phyloP scores from a whole-genome alignment of 2,113 vertebrate species.

The Pungitius pungitius region DNA sequence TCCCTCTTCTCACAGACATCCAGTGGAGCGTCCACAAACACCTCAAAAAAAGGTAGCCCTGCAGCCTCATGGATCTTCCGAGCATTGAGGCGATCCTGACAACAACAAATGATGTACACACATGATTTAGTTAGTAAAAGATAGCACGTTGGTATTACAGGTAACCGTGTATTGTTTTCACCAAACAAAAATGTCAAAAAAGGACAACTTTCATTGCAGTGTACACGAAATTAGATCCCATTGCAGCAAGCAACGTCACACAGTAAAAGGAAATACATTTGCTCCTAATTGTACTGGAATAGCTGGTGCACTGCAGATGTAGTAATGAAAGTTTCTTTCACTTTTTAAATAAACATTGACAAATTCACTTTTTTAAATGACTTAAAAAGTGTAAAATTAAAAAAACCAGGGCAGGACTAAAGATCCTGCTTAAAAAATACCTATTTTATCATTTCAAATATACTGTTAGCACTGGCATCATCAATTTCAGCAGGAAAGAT shows the following conservation, averaged over 20 bases:
- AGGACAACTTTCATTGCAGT: neutral
- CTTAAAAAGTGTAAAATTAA: neutral
- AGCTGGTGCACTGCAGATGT: neutral
- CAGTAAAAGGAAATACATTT: neutral
- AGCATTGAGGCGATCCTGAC: constrained; percentile 94
- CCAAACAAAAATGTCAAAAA: neutral
- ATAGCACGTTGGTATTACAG: neutral
- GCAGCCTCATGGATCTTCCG: constrained; percentile 93
- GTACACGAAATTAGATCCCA: neutral
- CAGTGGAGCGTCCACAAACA: constrained; percentile 96
- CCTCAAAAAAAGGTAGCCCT: constrained; percentile 96
- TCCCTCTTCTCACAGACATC: constrained; percentile 97
- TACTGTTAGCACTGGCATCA: neutral
- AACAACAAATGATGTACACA: neutral
- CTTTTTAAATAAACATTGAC: neutral
- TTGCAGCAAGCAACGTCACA: neutral
- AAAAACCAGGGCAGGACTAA: neutral
- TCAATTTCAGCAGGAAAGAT: neutral
- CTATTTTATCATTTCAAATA: neutral
- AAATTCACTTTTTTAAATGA: neutral
- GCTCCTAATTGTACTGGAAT: neutral
- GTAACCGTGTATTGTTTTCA: neutral
- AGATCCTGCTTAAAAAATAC: neutral
- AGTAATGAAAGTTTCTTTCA: neutral
- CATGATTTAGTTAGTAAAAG: neutral